Evolutionary conservation across 2,113 vertebrate species (phyloP), one percentile per base, ranked within the genome.

Genomic region (Pachycephala philippinensis): DNA sequence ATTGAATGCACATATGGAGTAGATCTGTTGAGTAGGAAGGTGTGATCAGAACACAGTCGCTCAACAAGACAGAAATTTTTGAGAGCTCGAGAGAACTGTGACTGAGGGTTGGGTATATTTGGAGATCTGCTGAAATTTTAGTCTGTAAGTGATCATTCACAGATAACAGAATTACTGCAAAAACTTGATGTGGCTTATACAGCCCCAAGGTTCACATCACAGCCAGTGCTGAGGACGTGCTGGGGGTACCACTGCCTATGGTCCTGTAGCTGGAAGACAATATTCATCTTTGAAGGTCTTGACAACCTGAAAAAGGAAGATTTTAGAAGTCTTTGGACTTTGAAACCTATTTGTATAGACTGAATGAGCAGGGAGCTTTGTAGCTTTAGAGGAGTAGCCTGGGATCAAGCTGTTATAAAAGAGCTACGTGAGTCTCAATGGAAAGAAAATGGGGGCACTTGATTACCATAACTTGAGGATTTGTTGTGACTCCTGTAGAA

Each of bases 1-100:
- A 37, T 28, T 75, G 95, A 75, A 42, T 28, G 88, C 69, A 92
- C 95, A 96, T 95, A 97, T 79, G 95, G 96, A 94, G 93, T 89
- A 2, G 83, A 92, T 96, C 96, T 97, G 93, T 72, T 97, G 96
- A 95, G 96, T 97, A 84, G 96, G 96, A 96, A 96, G 95, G 96
- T 96, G 96, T 1, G 44, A 96, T 90, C 94, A 89, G 96, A 93
- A 84, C 88, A 92, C 56, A 87, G 93, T 92, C 77, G 9, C 65
- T 95, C 92, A 89, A 88, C 65, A 95, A 78, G 92, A 75, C 56
- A 72, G 84, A 35, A 84, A 61, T 89, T 89, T 91, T 76, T 91
- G 84, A 68, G 72, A 87, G 90, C 90, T 82, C 4, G 7, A 30
- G 57, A 84, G 96, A 87, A 7, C 76, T 94, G 85, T 86, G 79